Conservation (phyloP, 2,888 invertebrate genomes). For the Lasioglossum pauxillum region DNA sequence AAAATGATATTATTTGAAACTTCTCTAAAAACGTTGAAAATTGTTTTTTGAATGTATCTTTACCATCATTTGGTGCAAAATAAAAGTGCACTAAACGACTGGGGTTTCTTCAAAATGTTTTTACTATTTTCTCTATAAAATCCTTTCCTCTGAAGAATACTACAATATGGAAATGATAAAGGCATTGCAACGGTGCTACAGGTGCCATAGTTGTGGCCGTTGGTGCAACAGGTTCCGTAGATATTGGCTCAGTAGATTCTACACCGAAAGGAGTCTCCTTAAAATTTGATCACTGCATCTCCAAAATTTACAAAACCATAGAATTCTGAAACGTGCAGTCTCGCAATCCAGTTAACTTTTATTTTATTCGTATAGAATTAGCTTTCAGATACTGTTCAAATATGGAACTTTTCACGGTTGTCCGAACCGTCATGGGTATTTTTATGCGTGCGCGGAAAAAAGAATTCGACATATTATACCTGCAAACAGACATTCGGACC, state of each 20-base stretch:
- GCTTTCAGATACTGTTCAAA: background rate
- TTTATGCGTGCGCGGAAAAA: background rate
- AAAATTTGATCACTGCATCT: no score
- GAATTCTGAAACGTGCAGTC: background rate
- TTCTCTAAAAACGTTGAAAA: no score
- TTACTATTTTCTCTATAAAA: background rate
- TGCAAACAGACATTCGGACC: background rate
- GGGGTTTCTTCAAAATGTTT: background rate
- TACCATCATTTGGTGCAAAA: no score
- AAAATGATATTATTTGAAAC: no score
- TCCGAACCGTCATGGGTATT: background rate
- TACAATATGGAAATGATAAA: background rate
- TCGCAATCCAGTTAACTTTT: background rate
- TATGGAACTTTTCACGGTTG: background rate
- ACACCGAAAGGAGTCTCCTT: background rate
- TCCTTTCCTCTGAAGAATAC: background rate
- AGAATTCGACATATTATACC: background rate
- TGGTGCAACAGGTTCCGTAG: conserved; percentile 1
- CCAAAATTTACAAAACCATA: background rate
- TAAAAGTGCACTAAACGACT: background rate
- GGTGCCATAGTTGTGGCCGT: conserved; percentile 1
- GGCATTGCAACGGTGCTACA: background rate
- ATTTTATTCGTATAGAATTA: background rate
- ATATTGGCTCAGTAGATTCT: background rate
- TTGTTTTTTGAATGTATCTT: no score